Percentiles rank a stretch among this genome's conserved stretches.
phyloP scores from a whole-genome alignment of 1,140 invertebrate genomes.

The Calliopsis andreniformis region DNA sequence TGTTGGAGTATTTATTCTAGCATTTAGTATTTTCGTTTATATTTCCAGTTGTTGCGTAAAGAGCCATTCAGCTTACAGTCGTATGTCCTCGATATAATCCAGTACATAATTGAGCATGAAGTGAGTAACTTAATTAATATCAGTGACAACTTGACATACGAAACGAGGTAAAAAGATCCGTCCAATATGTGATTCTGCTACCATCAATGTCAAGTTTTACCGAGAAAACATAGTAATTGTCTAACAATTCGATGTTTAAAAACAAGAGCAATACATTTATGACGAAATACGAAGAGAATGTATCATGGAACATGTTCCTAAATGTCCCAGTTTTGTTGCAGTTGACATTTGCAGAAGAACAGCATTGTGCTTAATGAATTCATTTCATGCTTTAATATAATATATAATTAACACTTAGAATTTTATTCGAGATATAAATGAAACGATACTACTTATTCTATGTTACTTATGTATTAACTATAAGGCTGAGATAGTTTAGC shows the following conservation, averaged over 20 bases:
- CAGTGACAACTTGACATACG: slow-evolving; percentile 52
- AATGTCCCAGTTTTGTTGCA: neutral
- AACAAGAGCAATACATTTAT: neutral
- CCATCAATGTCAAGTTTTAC: slow-evolving; percentile 35
- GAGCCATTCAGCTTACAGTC: slow-evolving; percentile 67
- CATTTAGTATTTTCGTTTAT: slow-evolving; percentile 63
- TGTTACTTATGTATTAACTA: slow-evolving; percentile 1
- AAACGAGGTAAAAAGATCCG: slow-evolving; percentile 55
- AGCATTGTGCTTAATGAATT: neutral
- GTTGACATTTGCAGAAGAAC: neutral
- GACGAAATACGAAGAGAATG: neutral
- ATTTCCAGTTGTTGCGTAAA: slow-evolving; percentile 66
- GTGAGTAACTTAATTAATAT: slow-evolving; percentile 7
- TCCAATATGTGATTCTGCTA: slow-evolving; percentile 54
- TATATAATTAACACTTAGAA: neutral
- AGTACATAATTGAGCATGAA: slow-evolving; percentile 19
- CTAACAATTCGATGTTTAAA: neutral
- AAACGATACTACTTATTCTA: too few relatives aligned
- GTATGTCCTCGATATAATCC: slow-evolving; percentile 57
- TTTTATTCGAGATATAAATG: neutral
- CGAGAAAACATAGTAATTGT: neutral
- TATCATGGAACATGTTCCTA: slow-evolving; percentile 25
- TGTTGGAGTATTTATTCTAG: slow-evolving; percentile 61
- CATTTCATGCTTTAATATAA: neutral
- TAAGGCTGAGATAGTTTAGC: neutral